phyloP scores from a whole-genome alignment of 1,140 invertebrate genomes.

The Calycopis cecrops region DNA sequence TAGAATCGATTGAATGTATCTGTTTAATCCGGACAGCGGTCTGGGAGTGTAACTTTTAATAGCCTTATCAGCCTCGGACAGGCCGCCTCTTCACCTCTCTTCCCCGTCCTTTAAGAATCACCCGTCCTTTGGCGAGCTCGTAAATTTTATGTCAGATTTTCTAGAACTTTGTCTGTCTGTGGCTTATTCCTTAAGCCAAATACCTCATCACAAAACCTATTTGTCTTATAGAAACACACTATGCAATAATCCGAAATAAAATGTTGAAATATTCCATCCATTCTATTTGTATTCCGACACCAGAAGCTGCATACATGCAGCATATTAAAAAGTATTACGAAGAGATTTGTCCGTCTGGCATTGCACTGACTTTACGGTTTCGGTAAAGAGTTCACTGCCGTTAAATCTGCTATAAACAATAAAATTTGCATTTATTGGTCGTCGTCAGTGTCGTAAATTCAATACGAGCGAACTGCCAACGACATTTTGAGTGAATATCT shows the following conservation, averaged over 20 bases:
- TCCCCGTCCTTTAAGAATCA: constrained; percentile 29
- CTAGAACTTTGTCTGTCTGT: constrained; percentile 10
- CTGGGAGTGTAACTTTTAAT: constrained; percentile 69
- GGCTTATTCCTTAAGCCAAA: no score
- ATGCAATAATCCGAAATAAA: no score
- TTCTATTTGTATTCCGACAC: background rate
- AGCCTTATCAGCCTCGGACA: constrained; percentile 66
- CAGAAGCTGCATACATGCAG: constrained; percentile 2
- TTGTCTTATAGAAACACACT: no score
- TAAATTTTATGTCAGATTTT: constrained; percentile 10
- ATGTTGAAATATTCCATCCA: no score
- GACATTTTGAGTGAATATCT: constrained; percentile 69
- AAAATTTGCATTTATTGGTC: constrained; percentile 74
- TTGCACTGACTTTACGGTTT: constrained; percentile 49
- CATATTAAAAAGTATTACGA: constrained; percentile 13
- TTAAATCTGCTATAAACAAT: constrained; percentile 72
- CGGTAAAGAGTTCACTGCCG: constrained; percentile 67
- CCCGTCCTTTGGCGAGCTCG: constrained; percentile 38
- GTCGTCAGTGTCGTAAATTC: constrained; percentile 66
- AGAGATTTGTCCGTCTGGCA: constrained; percentile 28
- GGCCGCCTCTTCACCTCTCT: constrained; percentile 42
- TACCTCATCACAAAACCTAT: no score
- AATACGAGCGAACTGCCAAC: constrained; percentile 61
- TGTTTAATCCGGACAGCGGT: constrained; percentile 48
- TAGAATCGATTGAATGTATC: constrained; percentile 46